Evolutionary conservation across 2,797 vertebrate genomes (phyloP).

Genomic region (Pangasius larnaudii): DNA sequence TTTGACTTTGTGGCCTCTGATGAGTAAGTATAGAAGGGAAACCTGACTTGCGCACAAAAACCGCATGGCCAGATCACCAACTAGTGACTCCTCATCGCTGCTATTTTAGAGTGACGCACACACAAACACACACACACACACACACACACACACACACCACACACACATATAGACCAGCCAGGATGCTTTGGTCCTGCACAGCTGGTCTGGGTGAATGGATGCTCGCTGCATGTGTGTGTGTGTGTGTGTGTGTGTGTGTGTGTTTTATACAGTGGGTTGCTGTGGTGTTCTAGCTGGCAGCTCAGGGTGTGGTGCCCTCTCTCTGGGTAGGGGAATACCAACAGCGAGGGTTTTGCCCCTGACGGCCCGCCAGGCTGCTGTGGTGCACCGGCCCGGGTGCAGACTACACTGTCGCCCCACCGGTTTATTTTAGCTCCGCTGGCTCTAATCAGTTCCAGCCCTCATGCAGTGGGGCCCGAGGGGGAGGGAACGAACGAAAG

Average conservation of each 20-base stretch:
- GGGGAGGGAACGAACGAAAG: conserved; percentile 25
- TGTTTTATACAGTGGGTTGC: conserved; percentile 20
- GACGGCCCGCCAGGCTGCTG: conserved; percentile 50
- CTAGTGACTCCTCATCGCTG: conserved; percentile 24
- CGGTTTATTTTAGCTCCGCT: conserved; percentile 59
- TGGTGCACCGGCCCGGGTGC: conserved; percentile 44
- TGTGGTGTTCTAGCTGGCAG: conserved; percentile 31
- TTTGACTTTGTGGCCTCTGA: conserved; percentile 31
- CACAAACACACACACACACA: conserved; percentile 28
- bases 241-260: background rate
- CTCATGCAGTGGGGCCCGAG: conserved; percentile 40
- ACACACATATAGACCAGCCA: background rate
- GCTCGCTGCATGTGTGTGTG: background rate
- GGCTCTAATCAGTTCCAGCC: conserved; percentile 63
- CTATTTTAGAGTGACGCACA: conserved; percentile 33
- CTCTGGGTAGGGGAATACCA: conserved; percentile 53
- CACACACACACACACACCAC: conserved; percentile 9
- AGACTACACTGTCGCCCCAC: conserved; percentile 45
- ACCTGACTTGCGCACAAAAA: conserved; percentile 23
- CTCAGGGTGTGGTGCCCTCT: conserved; percentile 46
- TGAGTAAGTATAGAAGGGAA: conserved; percentile 43
- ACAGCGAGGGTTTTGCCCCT: conserved; percentile 23
- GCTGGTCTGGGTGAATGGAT: conserved; percentile 10
- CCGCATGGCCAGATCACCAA: conserved; percentile 25
- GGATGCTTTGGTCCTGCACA: conserved; percentile 11